Percentiles rank a stretch among this genome's conserved stretches.
Evolutionary conservation across 2,888 invertebrate species (phyloP).

Genomic region (Volucella zonaria): DNA sequence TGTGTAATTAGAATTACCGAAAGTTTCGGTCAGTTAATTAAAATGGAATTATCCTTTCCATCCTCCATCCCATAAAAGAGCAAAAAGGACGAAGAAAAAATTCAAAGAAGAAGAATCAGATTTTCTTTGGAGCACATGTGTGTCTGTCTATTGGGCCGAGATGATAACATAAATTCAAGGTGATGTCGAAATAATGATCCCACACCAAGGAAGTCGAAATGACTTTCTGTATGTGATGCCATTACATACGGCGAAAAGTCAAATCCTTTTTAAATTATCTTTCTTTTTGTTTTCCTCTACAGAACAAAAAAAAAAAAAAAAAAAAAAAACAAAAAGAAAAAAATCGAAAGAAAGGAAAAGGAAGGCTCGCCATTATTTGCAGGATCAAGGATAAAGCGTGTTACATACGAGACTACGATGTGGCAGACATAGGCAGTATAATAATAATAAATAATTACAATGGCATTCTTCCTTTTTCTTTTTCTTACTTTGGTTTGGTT

Average conservation of each 20-base stretch:
- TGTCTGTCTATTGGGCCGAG: neutral
- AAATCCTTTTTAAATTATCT: slow-evolving; percentile 65
- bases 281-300: slow-evolving; percentile 2
- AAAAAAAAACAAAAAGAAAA: too few species aligned
- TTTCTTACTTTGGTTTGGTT: slow-evolving; percentile 19
- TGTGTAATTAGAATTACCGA: slow-evolving; percentile 46
- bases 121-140: neutral
- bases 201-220: slow-evolving; percentile 18
- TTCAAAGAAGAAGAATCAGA: neutral
- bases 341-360: neutral
- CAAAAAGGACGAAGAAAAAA: slow-evolving; percentile 7
- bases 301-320: neutral
- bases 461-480: slow-evolving; percentile 38
- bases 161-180: slow-evolving; percentile 39
- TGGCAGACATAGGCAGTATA: slow-evolving; percentile 40
- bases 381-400: slow-evolving; percentile 58
- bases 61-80: neutral
- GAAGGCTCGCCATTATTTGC: slow-evolving; percentile 39
- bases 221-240: slow-evolving; percentile 36
- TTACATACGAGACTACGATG: slow-evolving; percentile 23
- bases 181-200: slow-evolving; percentile 60
- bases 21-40: slow-evolving; percentile 63
- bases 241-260: slow-evolving; percentile 43
- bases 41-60: slow-evolving; percentile 53
- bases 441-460: slow-evolving; percentile 70